Base-by-base conservation (phyloP, 2,888 invertebrate genomes). In the Drosophila kokeensis region DNA sequence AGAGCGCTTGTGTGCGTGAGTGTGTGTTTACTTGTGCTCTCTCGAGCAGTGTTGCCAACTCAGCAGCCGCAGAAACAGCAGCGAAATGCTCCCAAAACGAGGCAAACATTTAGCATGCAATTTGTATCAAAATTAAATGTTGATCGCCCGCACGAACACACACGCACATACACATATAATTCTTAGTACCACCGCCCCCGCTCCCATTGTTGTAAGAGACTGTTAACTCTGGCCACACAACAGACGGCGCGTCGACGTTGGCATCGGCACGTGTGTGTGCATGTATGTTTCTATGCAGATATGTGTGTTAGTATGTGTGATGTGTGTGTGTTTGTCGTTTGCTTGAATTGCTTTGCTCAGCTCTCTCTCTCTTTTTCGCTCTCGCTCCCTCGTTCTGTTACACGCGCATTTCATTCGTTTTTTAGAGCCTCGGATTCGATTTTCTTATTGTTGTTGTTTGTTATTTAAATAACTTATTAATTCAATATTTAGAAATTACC, bases 371-470 rank as follows among this genome's bases (percentile, higher is more conserved):
- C 45, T 45, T 4, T 45, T 45, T 61, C 79, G 61, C 40, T 49
- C 52, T 50, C 60, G 36, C 59, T 52, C 76, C 57, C 65, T 82
- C 75, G 42, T 61, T 57, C 66, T 63, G 65, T 82, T 74, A 80
- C 85, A 83, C 83, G 88, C 83, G 83, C 81, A 75, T 81, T 81
- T 76, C 65, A 50, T 42, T 57, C n/a, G 38, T 30, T 57, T 64
- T 58, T 48, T 54, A 59, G 67, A 74, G 48, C 49, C 62, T 80
- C 61, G 52, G 49, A 15, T 83, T 82, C 82, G 79, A 82, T 84
- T 87, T 83, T 81, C 63, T 77, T 64, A 61, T 79, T 86, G 82
- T 83, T 85, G 77, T 87, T 83, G 60, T 82, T 81, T 80, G 40
- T 83, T 83, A 67, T 76, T 67, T 54, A 58, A 72, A 76, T 65